A percentile compares a stretch with the other conserved stretches of the same genome.
phyloP scores from a whole-genome alignment of 2,113 vertebrate species.

The Eubucco bourcierii region DNA sequence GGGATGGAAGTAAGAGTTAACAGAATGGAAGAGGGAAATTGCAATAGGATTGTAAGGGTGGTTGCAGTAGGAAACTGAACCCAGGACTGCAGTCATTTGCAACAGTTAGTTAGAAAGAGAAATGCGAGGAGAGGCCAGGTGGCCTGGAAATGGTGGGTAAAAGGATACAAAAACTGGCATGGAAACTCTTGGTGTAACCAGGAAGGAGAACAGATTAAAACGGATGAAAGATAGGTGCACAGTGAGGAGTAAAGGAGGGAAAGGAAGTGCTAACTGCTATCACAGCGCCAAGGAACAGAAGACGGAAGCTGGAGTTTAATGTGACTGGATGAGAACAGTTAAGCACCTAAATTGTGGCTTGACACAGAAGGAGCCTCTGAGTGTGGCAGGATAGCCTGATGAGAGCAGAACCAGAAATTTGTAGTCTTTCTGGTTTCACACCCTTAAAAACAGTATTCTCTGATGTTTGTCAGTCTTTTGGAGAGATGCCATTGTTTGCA shows the following conservation, averaged over 20 bases:
- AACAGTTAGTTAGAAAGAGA: background rate
- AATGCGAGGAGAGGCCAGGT: background rate
- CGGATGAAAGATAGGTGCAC: background rate
- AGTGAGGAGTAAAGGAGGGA: background rate
- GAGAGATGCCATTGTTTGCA: background rate
- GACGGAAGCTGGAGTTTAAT: background rate
- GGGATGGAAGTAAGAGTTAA: background rate
- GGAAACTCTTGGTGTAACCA: background rate
- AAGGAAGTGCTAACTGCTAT: fast-evolving
- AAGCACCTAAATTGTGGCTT: background rate
- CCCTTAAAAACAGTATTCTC: background rate
- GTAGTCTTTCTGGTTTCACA: background rate
- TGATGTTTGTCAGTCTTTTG: background rate
- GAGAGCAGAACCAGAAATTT: background rate
- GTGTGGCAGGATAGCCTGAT: background rate
- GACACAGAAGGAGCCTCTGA: background rate
- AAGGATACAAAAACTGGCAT: background rate
- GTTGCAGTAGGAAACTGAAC: background rate
- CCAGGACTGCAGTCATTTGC: background rate
- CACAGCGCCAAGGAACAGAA: background rate
- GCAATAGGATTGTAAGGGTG: background rate
- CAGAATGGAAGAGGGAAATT: background rate
- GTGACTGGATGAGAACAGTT: background rate
- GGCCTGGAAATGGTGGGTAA: background rate
- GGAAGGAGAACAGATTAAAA: background rate